These are phyloP conservation scores for Acridotheres tristis DNA, from an alignment of 2,797 vertebrate genomes.

Conservation along the genomic window DNA sequence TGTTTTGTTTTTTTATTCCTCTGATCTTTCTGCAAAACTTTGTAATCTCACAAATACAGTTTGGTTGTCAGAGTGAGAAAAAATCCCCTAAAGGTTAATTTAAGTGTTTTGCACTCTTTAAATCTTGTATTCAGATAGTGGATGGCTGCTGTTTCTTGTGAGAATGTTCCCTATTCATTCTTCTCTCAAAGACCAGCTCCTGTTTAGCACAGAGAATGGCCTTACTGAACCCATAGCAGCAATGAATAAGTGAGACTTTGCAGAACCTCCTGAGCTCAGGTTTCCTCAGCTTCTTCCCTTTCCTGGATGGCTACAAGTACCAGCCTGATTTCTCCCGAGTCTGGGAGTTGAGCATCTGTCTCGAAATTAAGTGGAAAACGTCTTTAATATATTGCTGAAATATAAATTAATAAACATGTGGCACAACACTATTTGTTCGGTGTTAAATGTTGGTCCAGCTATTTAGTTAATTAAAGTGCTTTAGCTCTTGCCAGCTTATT, in stretches of 20 bases:
- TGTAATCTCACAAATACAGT: not conserved
- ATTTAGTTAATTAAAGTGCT: not conserved
- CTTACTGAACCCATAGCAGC: not conserved
- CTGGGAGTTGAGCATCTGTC: not conserved
- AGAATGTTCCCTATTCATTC: not conserved
- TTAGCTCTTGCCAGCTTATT: not conserved
- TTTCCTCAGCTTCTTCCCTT: not conserved
- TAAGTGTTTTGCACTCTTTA: not conserved
- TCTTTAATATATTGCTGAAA: not conserved
- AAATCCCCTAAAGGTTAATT: not conserved
- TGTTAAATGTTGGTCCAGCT: not conserved
- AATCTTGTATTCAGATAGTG: not conserved
- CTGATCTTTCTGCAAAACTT: not conserved
- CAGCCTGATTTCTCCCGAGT: not conserved
- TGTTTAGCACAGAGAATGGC: not conserved
- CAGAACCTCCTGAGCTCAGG: not conserved
- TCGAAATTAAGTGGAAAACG: not conserved
- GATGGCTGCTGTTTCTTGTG: not conserved
- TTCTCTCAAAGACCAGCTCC: not conserved
- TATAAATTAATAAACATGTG: fast-evolving
- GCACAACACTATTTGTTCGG: not conserved
- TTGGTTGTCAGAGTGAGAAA: not conserved
- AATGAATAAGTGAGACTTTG: not conserved
- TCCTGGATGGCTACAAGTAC: not conserved
- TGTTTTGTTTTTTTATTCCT: not conserved